Evolutionary conservation across 2,888 invertebrate species (phyloP).

Genomic region (Tigriopus californicus): DNA sequence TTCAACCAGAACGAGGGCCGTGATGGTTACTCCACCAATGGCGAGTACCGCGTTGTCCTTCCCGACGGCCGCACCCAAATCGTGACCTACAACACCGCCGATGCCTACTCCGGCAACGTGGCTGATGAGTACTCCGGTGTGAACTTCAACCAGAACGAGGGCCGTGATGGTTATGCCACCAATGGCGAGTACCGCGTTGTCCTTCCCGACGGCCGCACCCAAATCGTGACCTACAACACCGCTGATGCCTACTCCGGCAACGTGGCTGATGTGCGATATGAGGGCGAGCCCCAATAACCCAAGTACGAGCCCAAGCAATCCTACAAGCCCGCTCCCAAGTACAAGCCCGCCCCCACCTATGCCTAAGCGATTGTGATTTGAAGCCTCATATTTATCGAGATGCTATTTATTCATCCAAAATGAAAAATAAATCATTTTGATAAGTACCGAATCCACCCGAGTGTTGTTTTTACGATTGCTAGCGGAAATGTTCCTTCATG

Average conservation of each 20-base stretch:
- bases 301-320: conserved; percentile 2
- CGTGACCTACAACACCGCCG: conserved; percentile 1
- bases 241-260: conserved; percentile 6
- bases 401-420: too few species aligned
- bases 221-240: conserved; percentile 1
- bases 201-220: background rate
- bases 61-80: background rate
- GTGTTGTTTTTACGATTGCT: too few species aligned
- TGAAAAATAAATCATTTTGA: too few species aligned
- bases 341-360: background rate
- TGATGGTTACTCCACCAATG: conserved; percentile 1
- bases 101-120: conserved; percentile 6
- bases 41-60: background rate
- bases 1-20: background rate
- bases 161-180: conserved; percentile 3
- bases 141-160: background rate
- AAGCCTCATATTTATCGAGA: too few species aligned
- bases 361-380: background rate
- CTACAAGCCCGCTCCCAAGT: conserved; percentile 9
- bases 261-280: conserved; percentile 8
- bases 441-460: too few species aligned
- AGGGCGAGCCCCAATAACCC: background rate
- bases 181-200: background rate
- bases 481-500: too few species aligned
- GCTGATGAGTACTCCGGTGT: conserved; percentile 4